These are phyloP conservation scores for Xenopus tropicalis DNA, from an alignment of 2,113 vertebrate genomes.

Conservation along the genomic window UCB_Xtro_10.0 CM004443.2:33951001-33951500, in stretches of 20 bases:
- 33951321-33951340: constrained; percentile 68
- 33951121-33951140: constrained; percentile 50
- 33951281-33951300: constrained; percentile 62
- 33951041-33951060: constrained; percentile 66
- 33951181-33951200: constrained; percentile 51
- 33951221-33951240: constrained; percentile 48
- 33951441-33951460: no score
- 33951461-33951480: no score
- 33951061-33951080: constrained; percentile 59
- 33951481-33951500: no score
- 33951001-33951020: constrained; percentile 51
- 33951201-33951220: constrained; percentile 53
- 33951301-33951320: constrained; percentile 63
- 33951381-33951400: no score
- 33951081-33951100: constrained; percentile 65
- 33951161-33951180: constrained; percentile 64
- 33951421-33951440: no score
- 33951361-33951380: no score
- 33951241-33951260: constrained; percentile 24
- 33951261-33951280: constrained; percentile 54
- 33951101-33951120: constrained; percentile 66
- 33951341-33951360: constrained; percentile 53
- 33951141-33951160: constrained; percentile 56
- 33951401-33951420: no score
- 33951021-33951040: constrained; percentile 59